Evolutionary conservation across 2,113 vertebrate species (phyloP).

Genomic region (Tenebrosternarchus preto): DNA sequence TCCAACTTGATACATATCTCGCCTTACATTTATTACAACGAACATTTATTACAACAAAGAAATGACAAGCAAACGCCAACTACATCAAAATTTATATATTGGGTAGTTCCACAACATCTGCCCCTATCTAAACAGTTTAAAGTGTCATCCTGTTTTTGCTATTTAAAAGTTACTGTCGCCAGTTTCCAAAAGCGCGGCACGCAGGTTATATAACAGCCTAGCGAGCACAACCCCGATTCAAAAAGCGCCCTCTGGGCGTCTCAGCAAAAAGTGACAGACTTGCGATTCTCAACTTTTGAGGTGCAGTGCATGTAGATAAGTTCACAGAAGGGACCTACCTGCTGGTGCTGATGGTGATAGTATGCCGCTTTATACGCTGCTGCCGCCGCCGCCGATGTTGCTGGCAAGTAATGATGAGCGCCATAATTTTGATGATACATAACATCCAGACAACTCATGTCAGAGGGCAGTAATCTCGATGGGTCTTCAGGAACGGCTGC

Average conservation of each 20-base stretch:
- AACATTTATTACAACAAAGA: too few relatives aligned
- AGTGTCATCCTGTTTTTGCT: not conserved
- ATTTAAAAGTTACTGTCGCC: not conserved
- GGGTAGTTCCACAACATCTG: not conserved
- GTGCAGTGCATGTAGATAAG: not conserved
- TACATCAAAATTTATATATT: too few relatives aligned
- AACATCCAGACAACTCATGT: constrained; percentile 96
- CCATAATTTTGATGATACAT: constrained; percentile 90
- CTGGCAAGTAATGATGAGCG: constrained; percentile 81
- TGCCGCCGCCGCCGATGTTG: constrained; percentile 65
- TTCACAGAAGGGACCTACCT: constrained; percentile 75
- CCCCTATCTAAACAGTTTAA: not conserved
- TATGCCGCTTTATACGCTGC: constrained; percentile 79
- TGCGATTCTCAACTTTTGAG: not conserved
- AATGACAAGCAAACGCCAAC: too few relatives aligned
- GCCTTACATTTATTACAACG: too few relatives aligned
- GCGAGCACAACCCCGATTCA: not conserved
- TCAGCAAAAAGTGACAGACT: not conserved
- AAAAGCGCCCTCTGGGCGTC: not conserved
- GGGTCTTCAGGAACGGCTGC: constrained; percentile 50
- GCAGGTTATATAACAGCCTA: not conserved
- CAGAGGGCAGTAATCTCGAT: constrained; percentile 59
- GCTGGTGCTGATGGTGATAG: constrained; percentile 72
- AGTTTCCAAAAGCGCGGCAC: not conserved
- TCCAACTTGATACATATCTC: too few relatives aligned